Evolutionary conservation across 2,113 vertebrate genomes (phyloP).

Genomic region (Hyaena hyaena): DNA sequence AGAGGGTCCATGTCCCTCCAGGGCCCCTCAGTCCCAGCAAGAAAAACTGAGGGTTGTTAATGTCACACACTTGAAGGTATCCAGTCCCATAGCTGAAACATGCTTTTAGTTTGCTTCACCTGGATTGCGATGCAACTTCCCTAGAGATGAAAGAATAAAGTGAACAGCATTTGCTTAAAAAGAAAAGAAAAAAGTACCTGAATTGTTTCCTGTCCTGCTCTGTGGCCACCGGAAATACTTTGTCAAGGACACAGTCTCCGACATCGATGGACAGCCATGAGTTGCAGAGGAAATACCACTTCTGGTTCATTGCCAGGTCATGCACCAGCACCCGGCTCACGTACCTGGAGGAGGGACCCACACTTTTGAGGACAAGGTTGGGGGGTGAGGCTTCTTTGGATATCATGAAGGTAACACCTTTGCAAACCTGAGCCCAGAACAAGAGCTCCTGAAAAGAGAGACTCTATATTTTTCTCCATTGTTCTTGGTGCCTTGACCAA

Average conservation of each 20-base stretch:
- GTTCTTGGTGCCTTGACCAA: neutral
- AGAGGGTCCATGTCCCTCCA: neutral
- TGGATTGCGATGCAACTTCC: neutral
- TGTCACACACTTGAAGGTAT: neutral
- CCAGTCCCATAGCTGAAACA: neutral
- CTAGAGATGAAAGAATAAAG: neutral
- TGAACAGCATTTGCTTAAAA: neutral
- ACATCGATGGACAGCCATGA: constrained; percentile 95
- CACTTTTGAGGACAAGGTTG: neutral
- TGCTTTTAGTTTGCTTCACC: neutral
- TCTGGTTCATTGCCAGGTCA: constrained; percentile 90
- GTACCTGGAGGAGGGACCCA: constrained; percentile 87
- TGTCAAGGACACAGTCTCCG: constrained; percentile 94
- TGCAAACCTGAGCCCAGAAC: neutral
- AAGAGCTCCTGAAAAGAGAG: neutral
- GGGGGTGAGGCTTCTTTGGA: neutral
- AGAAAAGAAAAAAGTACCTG: constrained; percentile 86
- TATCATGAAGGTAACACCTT: neutral
- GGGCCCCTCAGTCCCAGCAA: neutral
- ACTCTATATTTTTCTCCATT: neutral
- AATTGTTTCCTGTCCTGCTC: constrained; percentile 94
- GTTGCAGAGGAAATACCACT: constrained; percentile 97
- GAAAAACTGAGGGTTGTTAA: neutral
- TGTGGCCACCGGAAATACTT: constrained; percentile 93
- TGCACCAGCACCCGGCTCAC: constrained; percentile 93